Evolutionary conservation across 2,113 vertebrate genomes (phyloP), one percentile per base, ranked within the genome.

Genomic region (Nycticryphes semicollaris): DNA sequence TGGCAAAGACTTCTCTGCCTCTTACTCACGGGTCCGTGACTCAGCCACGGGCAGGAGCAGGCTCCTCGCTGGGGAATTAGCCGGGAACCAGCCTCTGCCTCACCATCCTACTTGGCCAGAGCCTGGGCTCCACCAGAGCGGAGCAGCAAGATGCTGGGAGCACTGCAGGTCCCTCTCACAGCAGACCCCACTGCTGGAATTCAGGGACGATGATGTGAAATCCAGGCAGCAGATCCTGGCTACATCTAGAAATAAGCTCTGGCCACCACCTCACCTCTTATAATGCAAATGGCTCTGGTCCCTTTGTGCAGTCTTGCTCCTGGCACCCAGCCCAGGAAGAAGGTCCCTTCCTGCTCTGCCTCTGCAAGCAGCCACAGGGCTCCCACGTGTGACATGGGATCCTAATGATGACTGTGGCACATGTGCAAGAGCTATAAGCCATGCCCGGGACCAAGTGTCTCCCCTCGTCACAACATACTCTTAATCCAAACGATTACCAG

Each of bases 1-100:
- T 97, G 97, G 97, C 94, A 95, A 98, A 97, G 97, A 11, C 88
- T 97, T 87, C 95, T 93, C 96, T 88, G 94, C 93, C 92, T 97
- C 96, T 97, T 91, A 91, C 96, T 97, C 82, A 94, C 48, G 82
- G 83, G 93, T 69, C 87, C 0, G 84, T 97, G 97, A 97, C 96
- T 97, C 97, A 97, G 94, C 74, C 48, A 1, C 90, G 15, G 94
- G 81, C 68, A 86, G 80, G 70, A 96, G 95, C 90, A 11, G 70
- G 91, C 93, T 95, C 90, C 89, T 87, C n/a, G 1, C 79, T 64
- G 80, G 95, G 80, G 90, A 95, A 89, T 91, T 37, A 59, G 79
- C 85, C 3, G 62, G 89, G 89, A 93, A 96, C 9, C 87, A 83
- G 84, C 45, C 89, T 35, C 73, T 82, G 93, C 91, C 78, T 84